phyloP scores from a whole-genome alignment of 1,140 invertebrate genomes.

The Saccostrea echinata region DNA sequence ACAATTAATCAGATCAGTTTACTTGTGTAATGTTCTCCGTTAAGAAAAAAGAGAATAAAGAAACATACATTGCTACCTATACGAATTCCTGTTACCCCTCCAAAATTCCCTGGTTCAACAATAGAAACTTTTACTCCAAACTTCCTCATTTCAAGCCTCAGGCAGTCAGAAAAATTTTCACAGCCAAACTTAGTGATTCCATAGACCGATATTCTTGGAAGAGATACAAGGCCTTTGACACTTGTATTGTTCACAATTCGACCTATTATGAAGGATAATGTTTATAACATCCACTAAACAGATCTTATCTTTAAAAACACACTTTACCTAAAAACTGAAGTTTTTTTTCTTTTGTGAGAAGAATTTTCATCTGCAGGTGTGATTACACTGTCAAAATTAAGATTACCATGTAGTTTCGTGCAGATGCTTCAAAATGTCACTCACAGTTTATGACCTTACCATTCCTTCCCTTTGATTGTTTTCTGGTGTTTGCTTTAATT shows the following conservation, averaged over 20 bases:
- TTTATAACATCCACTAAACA: not conserved
- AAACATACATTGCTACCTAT: conserved; percentile 50
- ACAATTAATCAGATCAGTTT: too few species aligned
- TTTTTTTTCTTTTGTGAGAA: too few species aligned
- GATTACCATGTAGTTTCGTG: too few species aligned
- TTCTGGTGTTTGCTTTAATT: too few species aligned
- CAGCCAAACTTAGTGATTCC: conserved; percentile 89
- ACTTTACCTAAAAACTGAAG: too few species aligned
- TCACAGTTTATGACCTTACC: too few species aligned
- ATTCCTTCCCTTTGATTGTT: too few species aligned
- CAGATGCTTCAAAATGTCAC: too few species aligned
- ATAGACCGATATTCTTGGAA: conserved; percentile 88
- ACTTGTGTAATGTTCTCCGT: not conserved
- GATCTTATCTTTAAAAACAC: too few species aligned
- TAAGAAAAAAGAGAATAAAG: not conserved
- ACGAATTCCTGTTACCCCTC: conserved; percentile 66
- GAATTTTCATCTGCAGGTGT: too few species aligned
- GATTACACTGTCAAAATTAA: too few species aligned
- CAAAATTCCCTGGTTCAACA: conserved; percentile 75
- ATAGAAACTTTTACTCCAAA: conserved; percentile 78
- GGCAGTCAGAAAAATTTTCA: conserved; percentile 79
- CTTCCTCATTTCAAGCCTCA: conserved; percentile 77
- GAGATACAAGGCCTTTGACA: conserved; percentile 86
- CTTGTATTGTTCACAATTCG: conserved; percentile 90
- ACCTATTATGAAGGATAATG: conserved; percentile 68